phyloP scores from a whole-genome alignment of 2,888 invertebrate genomes.

The Antitype chi region DNA sequence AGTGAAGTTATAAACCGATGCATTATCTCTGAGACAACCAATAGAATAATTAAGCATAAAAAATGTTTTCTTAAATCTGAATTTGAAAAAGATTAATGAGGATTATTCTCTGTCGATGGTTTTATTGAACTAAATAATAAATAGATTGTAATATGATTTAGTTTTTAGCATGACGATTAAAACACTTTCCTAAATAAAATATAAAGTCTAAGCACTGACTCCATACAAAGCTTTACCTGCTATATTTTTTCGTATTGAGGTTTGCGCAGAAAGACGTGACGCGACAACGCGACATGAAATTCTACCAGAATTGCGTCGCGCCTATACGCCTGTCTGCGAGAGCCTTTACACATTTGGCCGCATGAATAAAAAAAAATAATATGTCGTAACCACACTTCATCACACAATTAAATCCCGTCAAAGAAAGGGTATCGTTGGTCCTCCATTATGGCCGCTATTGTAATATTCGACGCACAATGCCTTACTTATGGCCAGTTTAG shows the following conservation, averaged over 20 bases:
- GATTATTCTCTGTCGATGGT: background rate
- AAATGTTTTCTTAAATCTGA: too few relatives aligned
- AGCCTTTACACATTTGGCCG: conserved; percentile 67
- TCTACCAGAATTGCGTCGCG: too few relatives aligned
- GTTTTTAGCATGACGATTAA: background rate
- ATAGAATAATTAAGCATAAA: background rate
- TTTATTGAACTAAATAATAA: background rate
- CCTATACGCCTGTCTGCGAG: too few relatives aligned
- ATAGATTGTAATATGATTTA: background rate
- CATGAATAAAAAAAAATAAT: conserved; percentile 75
- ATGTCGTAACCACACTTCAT: conserved; percentile 89
- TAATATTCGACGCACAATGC: conserved; percentile 88
- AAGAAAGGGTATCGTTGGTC: conserved; percentile 89
- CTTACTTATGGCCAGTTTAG: conserved; percentile 89
- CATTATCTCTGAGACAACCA: background rate
- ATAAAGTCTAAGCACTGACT: conserved; percentile 21
- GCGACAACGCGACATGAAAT: too few relatives aligned
- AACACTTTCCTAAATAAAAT: background rate
- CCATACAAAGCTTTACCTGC: conserved; percentile 54
- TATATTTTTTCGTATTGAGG: conserved; percentile 65
- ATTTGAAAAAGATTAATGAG: background rate
- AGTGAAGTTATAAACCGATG: background rate
- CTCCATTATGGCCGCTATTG: conserved; percentile 88
- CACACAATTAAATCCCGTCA: conserved; percentile 89
- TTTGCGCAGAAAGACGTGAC: too few relatives aligned